Base-by-base conservation (phyloP, 2,113 vertebrate genomes). In the Laticauda laticaudata region DNA sequence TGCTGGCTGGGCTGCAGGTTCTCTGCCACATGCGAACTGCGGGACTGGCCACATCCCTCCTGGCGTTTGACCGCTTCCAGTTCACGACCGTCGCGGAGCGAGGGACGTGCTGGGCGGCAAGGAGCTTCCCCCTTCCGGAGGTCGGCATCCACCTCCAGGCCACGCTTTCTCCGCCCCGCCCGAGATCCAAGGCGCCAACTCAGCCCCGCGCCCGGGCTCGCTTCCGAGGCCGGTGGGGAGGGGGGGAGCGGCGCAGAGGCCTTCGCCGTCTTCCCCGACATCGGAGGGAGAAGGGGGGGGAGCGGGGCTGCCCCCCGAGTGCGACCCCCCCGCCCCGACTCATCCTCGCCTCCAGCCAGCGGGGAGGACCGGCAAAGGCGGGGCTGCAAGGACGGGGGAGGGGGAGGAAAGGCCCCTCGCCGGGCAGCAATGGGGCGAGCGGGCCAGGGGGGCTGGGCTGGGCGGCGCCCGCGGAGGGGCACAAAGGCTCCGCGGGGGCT, bases 321-420 rank as follows among this genome's bases (percentile, higher is more conserved):
- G 15, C n/a, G n/a, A 9, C 39, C 39, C 48, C 48, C 5, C 8
- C 8, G 34, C 8, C 48, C 48, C 34, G 15, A 8, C n/a, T 20
- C 69, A 20, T 39, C 34, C 34, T 39, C 2, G n/a, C 34, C 15
- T 9, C 69, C 69, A 20, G 69, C 69, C 0, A 39, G n/a, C n/a
- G 6, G 69, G n/a, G 2, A 18, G 14, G 5, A 0, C 0, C 4
- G 8, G 14, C 34, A 1, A 85, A 43, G n/a, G 39, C 3, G 43
- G 11, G 23, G 51, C 48, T 18, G 87, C 11, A 88, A 51, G 43
- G 48, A 15, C 2, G 2, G 43, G 3, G 43, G 45, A 3, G 45
- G 45, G 43, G 85, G 0, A 4, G 43, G 9, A 5, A 45, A 43
- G 6, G 15, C 81, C 81, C 34, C 8, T 15, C 12, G 43, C 85